phyloP scores from a whole-genome alignment of 2,113 vertebrate genomes.

The Boulengeromyrus knoepffleri region DNA sequence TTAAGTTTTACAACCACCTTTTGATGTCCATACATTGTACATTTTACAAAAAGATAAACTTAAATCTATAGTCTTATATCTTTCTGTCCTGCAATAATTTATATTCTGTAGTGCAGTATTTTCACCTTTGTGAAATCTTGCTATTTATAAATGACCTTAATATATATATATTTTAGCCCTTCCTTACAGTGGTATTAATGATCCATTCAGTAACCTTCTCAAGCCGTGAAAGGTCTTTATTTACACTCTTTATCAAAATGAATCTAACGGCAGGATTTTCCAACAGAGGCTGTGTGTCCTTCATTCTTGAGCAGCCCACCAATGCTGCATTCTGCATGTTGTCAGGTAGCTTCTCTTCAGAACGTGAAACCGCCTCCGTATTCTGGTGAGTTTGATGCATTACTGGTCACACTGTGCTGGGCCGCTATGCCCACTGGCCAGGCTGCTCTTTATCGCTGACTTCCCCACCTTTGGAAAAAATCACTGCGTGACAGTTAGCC shows the following conservation, averaged over 20 bases:
- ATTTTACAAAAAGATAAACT: not conserved
- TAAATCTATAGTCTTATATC: not conserved
- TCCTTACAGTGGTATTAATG: not conserved
- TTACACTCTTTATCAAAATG: not conserved
- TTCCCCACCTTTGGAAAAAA: conserved; percentile 21
- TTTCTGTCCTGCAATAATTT: not conserved
- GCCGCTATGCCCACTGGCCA: conserved; percentile 17
- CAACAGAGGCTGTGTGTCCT: not conserved
- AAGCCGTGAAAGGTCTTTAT: not conserved
- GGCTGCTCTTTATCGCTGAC: conserved; percentile 26
- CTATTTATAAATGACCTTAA: not conserved
- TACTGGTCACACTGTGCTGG: conserved; percentile 12
- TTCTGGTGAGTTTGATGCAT: conserved; percentile 17
- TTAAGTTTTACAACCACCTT: not conserved
- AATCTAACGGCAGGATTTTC: not conserved
- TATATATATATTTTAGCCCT: not conserved
- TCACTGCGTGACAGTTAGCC: conserved; percentile 12
- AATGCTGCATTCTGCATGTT: not conserved
- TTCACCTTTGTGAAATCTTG: not conserved
- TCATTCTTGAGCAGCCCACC: not conserved
- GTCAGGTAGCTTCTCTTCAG: not conserved
- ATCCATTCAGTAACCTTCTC: not conserved
- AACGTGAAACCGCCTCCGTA: conserved; percentile 12
- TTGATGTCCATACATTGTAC: not conserved
- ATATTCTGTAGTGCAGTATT: not conserved